Percentiles rank a stretch among this genome's conserved stretches.
Evolutionary conservation across 1,140 invertebrate species (phyloP).

Genomic region (Ceratosolen fusciceps): DNA sequence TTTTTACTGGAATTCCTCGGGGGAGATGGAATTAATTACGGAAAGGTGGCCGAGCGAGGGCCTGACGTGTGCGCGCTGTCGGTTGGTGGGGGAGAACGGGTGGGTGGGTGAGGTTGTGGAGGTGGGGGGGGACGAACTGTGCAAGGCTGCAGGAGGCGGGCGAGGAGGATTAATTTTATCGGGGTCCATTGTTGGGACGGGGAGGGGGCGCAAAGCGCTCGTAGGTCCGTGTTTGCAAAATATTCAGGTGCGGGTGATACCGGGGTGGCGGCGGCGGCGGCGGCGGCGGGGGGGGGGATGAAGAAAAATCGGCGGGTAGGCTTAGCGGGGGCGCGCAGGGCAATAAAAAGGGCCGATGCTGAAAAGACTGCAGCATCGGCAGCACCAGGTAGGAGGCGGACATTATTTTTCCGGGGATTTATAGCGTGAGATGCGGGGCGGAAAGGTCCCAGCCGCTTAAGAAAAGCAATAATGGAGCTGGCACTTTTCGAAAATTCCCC

Average conservation of each 20-base stretch:
- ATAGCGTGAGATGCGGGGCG: too few species aligned
- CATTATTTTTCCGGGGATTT: not conserved
- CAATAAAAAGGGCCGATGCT: not conserved
- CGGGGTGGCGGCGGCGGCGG: too few species aligned
- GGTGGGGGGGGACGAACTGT: too few species aligned
- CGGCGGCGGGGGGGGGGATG: not conserved
- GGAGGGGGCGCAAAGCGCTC: not conserved
- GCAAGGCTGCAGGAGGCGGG: too few species aligned
- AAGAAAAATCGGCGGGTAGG: too few species aligned
- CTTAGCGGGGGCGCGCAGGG: not conserved
- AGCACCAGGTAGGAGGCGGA: not conserved
- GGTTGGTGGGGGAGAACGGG: too few species aligned
- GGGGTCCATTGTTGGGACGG: not conserved
- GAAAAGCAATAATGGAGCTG: slow-evolving; percentile 11
- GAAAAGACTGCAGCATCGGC: not conserved
- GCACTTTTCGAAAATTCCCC: not conserved
- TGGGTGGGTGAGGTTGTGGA: too few species aligned
- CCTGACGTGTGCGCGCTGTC: too few species aligned
- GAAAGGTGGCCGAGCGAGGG: too few species aligned
- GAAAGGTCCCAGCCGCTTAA: not conserved
- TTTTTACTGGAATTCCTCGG: not conserved
- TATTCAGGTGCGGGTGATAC: not conserved
- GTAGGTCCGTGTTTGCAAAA: not conserved
- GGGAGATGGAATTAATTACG: too few species aligned
- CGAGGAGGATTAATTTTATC: too few species aligned